Conservation (phyloP, 2,888 invertebrate genomes). For the Tinea trinotella region DNA sequence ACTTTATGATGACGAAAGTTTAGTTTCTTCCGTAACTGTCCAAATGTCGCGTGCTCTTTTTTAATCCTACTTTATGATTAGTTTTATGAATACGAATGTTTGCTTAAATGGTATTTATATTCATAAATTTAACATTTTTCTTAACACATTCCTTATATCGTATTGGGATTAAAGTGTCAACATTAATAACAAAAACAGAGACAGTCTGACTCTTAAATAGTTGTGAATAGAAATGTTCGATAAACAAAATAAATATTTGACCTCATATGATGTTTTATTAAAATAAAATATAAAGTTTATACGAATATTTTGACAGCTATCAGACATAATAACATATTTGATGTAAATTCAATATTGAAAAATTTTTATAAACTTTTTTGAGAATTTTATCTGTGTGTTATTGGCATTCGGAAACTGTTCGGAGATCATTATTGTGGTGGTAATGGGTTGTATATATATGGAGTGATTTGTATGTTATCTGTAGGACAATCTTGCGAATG, state of each 20-base stretch:
- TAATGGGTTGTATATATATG: slow-evolving; percentile 13
- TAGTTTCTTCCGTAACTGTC: background rate
- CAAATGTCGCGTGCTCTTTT: slow-evolving; percentile 10
- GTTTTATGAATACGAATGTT: slow-evolving; percentile 8
- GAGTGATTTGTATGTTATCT: slow-evolving; percentile 15
- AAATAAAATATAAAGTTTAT: slow-evolving; percentile 18
- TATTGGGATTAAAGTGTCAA: slow-evolving; percentile 10
- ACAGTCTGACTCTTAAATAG: slow-evolving; percentile 52
- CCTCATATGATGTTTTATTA: background rate
- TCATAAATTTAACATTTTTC: background rate
- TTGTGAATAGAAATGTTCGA: slow-evolving; percentile 48
- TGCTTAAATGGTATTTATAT: background rate
- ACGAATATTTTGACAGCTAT: slow-evolving; percentile 1
- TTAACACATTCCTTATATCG: background rate
- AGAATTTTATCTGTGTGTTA: background rate
- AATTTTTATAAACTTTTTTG: slow-evolving; percentile 1
- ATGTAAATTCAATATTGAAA: background rate
- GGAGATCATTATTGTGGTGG: background rate
- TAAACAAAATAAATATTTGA: slow-evolving; percentile 39
- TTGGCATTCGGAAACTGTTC: background rate
- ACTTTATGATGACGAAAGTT: slow-evolving; percentile 6
- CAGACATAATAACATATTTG: background rate
- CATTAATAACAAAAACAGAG: slow-evolving; percentile 29
- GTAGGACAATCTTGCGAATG: background rate
- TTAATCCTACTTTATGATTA: slow-evolving; percentile 9